Base-by-base conservation (phyloP, 2,113 vertebrate species). In the Hoplias malabaricus region DNA sequence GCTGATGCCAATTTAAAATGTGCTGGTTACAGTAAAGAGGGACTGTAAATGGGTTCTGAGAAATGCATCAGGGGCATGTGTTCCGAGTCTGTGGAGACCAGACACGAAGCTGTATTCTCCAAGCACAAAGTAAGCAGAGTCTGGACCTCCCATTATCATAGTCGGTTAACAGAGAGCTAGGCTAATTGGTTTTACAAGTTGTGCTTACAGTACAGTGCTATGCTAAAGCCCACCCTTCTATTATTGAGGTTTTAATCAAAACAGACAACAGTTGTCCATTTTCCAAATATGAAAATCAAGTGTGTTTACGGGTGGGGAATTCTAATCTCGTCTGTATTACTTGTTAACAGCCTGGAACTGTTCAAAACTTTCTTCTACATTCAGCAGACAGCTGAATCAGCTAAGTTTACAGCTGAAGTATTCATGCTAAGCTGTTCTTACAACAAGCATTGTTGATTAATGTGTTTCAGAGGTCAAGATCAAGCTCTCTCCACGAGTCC, bases 1-100 rank as follows among this genome's bases (percentile, higher is more conserved):
- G 34, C 27, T 21, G n/a, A 23, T 14, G 54, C 40, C 66, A 69
- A 69, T 61, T 59, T 69, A 34, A 31, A 62, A 23, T 40, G 62
- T 70, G 40, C 21, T 50, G 75, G 14, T 77, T 70, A 78, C 42
- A 21, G 75, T 70, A 70, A 69, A 61, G 21, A 25, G 42, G 0
- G 14, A 50, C 66, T 50, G 40, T 43, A 78, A 78, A 61, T 33
- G n/a, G 19, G 48, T 38, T 70, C 42, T 36, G 14, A 61, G 48
- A 46, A 69, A 69, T 14, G 19, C 27, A 54, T 61, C 70, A 14
- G 43, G 70, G 70, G 54, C 42, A 16, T 67, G 66, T 34, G 23
- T n/a, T 69, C 27, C 23, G 48, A 53, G 36, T 23, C 10, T 16
- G 21, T 31, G 2, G 16, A 16, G 27, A 31, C 13, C 9, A 9